Percentiles rank a stretch among this genome's conserved stretches.
Evolutionary conservation across 2,797 vertebrate species (phyloP).

Genomic region (Spinus olivaceus): DNA sequence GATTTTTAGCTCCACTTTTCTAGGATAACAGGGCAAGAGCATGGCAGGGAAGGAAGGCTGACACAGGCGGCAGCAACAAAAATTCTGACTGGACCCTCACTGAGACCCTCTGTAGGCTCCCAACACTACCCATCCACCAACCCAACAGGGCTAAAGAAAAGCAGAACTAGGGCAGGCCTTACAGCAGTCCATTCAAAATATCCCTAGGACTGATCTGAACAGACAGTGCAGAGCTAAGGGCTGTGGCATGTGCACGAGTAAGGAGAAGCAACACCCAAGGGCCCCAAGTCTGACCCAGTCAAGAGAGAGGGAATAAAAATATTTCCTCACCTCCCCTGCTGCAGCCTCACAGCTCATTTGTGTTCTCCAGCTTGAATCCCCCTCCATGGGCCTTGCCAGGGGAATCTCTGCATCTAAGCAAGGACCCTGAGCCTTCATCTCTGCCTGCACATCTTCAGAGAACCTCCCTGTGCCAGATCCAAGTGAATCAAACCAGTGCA

Average conservation of each 20-base stretch:
- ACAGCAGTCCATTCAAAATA: background rate
- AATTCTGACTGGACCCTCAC: background rate
- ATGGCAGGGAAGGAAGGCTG: background rate
- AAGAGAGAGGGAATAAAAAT: background rate
- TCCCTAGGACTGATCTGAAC: background rate
- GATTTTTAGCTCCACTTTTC: background rate
- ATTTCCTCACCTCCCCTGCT: background rate
- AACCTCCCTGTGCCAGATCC: background rate
- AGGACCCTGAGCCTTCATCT: background rate
- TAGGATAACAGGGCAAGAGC: background rate
- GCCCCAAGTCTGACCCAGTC: background rate
- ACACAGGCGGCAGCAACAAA: background rate
- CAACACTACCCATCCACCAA: background rate
- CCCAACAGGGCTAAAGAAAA: background rate
- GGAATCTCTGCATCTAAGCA: background rate
- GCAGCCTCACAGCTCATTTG: background rate
- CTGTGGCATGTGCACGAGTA: background rate
- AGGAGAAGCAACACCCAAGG: background rate
- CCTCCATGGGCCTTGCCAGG: accelerated
- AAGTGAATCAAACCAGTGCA: background rate
- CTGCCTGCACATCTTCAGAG: background rate
- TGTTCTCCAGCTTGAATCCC: background rate
- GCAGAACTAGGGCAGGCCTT: background rate
- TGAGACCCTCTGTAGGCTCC: background rate
- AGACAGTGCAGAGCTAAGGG: background rate